Evolutionary conservation across 2,797 vertebrate species (phyloP), one percentile per base, ranked within the genome.

Genomic region (Tachyglossus aculeatus): DNA sequence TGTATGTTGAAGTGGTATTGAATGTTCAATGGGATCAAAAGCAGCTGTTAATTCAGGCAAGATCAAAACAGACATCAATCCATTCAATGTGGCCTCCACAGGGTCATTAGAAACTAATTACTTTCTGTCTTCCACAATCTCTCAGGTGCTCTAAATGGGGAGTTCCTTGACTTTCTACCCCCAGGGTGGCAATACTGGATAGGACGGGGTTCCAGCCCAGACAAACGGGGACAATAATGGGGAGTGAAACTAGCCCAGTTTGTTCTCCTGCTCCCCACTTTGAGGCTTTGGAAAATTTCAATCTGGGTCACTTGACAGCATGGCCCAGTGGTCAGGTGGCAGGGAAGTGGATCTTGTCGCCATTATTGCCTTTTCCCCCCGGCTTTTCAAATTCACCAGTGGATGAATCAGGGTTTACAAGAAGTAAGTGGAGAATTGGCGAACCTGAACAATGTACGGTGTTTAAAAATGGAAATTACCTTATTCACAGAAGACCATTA

Each of bases 41-140:
- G 78, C 72, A 71, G 71, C 74, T 76, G 75, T 74, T 80, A 83
- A 87, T 69, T 76, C 81, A 71, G 74, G 63, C 71, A 80, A 82
- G 81, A 87, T 82, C 83, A 87, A 87, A 87, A 83, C 85, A 87
- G 78, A 85, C 75, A 82, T 82, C 76, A 74, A 59, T 66, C 80
- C 74, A 80, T 71, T 80, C 76, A 48, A 69, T 71, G 63, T 45
- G 74, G 73, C 68, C 82, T 85, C 83, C 83, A 85, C 70, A 81
- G 83, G 85, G 81, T 85, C 80, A 80, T 85, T 81, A 83, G 81
- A 85, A 83, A 76, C 85, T 82, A 78, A 87, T 87, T 85, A 74
- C 76, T 81, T 85, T 85, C 85, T 69, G 82, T 85, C 78, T 76
- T 74, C 56, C 68, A 78, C 71, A 69, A 50, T 61, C 1, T 11